These are phyloP conservation scores for Chorisops tibialis DNA, from an alignment of 2,888 invertebrate species.

Conservation along the genomic window DNA sequence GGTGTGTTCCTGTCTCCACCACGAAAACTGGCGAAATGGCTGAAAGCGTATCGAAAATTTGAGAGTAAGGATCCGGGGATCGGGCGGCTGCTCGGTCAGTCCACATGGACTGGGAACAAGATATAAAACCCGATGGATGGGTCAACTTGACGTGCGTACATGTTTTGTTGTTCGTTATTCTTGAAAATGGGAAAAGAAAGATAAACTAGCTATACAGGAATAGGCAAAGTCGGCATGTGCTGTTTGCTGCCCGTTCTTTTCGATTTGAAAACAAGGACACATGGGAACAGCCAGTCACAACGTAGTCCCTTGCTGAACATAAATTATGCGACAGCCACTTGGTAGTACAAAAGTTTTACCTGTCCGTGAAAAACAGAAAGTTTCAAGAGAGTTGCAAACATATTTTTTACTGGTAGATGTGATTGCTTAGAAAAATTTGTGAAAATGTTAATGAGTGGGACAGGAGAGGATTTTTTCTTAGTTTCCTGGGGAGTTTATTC, in stretches of 20 bases:
- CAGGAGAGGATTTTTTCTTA: no score
- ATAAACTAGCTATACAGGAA: no score
- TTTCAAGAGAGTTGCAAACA: no score
- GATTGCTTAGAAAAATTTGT: no score
- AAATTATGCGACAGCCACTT: slow-evolving; percentile 22
- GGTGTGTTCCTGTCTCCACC: no score
- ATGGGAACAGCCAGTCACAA: slow-evolving; percentile 8
- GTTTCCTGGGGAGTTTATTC: no score
- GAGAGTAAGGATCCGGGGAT: not conserved
- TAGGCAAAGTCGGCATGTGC: no score
- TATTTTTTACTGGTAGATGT: no score
- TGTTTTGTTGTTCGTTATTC: slow-evolving; percentile 18
- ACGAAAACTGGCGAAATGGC: no score
- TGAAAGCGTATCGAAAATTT: not conserved
- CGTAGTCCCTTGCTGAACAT: slow-evolving; percentile 6
- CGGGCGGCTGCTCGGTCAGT: not conserved
- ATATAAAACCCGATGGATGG: slow-evolving; percentile 23
- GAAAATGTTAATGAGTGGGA: no score
- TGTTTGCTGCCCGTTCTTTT: slow-evolving; percentile 8
- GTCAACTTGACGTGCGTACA: slow-evolving; percentile 15
- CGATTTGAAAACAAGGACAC: slow-evolving; percentile 15
- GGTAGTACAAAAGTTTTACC: slow-evolving; percentile 25
- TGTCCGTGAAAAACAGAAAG: slow-evolving; percentile 12
- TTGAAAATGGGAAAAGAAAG: slow-evolving; percentile 19
- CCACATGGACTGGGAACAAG: slow-evolving; percentile 24